phyloP scores from a whole-genome alignment of 2,113 vertebrate species.

The Entelurus aequoreus region DNA sequence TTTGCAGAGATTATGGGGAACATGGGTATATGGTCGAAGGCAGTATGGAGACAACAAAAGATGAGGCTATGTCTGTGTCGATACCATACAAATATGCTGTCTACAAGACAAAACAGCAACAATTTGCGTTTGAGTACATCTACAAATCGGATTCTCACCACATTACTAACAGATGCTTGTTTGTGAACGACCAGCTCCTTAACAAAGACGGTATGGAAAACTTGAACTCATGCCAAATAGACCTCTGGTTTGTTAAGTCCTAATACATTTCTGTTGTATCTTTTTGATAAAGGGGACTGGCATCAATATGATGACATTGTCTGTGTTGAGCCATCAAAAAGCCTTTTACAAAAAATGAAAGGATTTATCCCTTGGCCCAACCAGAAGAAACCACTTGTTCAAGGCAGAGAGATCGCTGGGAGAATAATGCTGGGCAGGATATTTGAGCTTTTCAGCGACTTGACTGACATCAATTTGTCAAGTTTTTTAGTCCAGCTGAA shows the following conservation, averaged over 20 bases:
- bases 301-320: slow-evolving; percentile 95
- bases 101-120: not conserved
- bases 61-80: fast-evolving
- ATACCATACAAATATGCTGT: slow-evolving; percentile 86
- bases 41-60: slow-evolving; percentile 41
- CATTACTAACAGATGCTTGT: slow-evolving; percentile 65
- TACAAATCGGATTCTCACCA: slow-evolving; percentile 57
- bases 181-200: slow-evolving; percentile 49
- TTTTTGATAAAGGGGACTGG: slow-evolving; percentile 72
- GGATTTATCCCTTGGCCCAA: slow-evolving; percentile 24
- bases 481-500: slow-evolving; percentile 72
- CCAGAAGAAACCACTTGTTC: slow-evolving; percentile 35
- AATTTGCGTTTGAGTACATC: slow-evolving; percentile 59
- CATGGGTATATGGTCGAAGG: slow-evolving; percentile 80
- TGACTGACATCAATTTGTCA: slow-evolving; percentile 68
- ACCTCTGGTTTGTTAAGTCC: not conserved
- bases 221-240: fast-evolving
- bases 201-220: slow-evolving; percentile 57
- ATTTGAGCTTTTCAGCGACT: slow-evolving; percentile 76
- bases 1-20: slow-evolving; percentile 60
- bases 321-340: slow-evolving; percentile 49
- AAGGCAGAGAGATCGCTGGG: slow-evolving; percentile 75
- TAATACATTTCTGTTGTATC: not conserved
- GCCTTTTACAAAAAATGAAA: fast-evolving
- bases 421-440: slow-evolving; percentile 76